phyloP scores from a whole-genome alignment of 1,140 invertebrate genomes.

The Helicoverpa zea region DNA sequence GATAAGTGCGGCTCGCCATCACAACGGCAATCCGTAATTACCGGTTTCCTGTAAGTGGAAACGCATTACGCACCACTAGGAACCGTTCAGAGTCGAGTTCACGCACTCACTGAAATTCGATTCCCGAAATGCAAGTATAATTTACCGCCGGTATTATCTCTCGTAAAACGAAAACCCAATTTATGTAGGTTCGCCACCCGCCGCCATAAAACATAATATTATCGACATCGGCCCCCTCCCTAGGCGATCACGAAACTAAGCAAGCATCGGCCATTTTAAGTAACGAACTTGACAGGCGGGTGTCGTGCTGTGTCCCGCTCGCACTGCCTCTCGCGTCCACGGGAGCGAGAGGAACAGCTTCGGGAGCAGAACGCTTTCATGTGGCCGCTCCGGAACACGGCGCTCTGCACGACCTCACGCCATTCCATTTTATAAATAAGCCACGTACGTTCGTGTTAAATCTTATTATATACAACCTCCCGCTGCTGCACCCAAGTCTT shows the following conservation, averaged over 20 bases:
- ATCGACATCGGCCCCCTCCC: slow-evolving; percentile 83
- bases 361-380: slow-evolving; percentile 78
- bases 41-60: slow-evolving; percentile 61
- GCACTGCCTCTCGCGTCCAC: slow-evolving; percentile 47
- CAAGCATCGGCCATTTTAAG: slow-evolving; percentile 84
- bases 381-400: slow-evolving; percentile 64
- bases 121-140: slow-evolving; percentile 76
- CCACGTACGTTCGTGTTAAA: background rate
- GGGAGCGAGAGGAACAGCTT: slow-evolving; percentile 59
- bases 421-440: slow-evolving; percentile 66
- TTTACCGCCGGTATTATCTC: slow-evolving; percentile 80
- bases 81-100: slow-evolving; percentile 36
- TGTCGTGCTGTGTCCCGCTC: slow-evolving; percentile 60
- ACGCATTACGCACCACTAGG: slow-evolving; percentile 46
- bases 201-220: slow-evolving; percentile 84
- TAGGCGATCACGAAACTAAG: slow-evolving; percentile 85
- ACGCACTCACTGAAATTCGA: slow-evolving; percentile 63
- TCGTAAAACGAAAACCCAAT: slow-evolving; percentile 83
- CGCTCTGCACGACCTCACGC: slow-evolving; percentile 72
- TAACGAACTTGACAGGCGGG: slow-evolving; percentile 77
- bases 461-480: too few relatives aligned
- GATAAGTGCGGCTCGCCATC: slow-evolving; percentile 64
- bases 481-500: too few relatives aligned
- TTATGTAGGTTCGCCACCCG: slow-evolving; percentile 75
- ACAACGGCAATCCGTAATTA: slow-evolving; percentile 64